Percentiles rank a stretch among this genome's conserved stretches.
phyloP scores from a whole-genome alignment of 2,113 vertebrate species.

The Melanocharis versteri region DNA sequence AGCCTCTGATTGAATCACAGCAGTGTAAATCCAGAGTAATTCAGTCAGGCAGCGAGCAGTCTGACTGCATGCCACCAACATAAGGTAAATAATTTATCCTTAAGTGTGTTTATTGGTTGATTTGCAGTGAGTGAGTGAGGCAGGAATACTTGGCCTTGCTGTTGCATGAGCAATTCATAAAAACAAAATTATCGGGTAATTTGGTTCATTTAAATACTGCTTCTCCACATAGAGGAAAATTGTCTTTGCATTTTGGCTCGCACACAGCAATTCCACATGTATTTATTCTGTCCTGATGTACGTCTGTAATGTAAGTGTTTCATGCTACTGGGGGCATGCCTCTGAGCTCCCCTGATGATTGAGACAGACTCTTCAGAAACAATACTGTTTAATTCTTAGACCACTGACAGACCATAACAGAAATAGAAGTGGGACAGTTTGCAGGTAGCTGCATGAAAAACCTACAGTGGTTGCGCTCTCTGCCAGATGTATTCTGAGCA shows the following conservation, averaged over 20 bases:
- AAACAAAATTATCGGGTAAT: conserved; percentile 45
- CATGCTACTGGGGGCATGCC: background rate
- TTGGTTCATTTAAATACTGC: conserved; percentile 43
- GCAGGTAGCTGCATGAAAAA: background rate
- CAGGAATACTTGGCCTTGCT: conserved; percentile 31
- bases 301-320: background rate
- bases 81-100: conserved; percentile 52
- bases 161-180: conserved; percentile 35
- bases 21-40: conserved; percentile 4
- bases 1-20: conserved; percentile 30
- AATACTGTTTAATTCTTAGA: background rate
- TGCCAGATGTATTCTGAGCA: background rate
- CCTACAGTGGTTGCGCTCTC: background rate
- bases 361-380: background rate
- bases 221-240: conserved; percentile 25
- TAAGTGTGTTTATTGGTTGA: conserved; percentile 30
- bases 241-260: conserved; percentile 27
- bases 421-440: background rate
- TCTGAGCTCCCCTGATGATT: background rate
- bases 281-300: background rate
- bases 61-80: background rate
- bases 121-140: conserved; percentile 9
- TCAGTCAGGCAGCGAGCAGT: background rate
- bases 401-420: background rate
- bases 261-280: background rate